These are phyloP conservation scores for Pygoscelis adeliae DNA, from an alignment of 2,113 vertebrate species.

Conservation along the genomic window DNA sequence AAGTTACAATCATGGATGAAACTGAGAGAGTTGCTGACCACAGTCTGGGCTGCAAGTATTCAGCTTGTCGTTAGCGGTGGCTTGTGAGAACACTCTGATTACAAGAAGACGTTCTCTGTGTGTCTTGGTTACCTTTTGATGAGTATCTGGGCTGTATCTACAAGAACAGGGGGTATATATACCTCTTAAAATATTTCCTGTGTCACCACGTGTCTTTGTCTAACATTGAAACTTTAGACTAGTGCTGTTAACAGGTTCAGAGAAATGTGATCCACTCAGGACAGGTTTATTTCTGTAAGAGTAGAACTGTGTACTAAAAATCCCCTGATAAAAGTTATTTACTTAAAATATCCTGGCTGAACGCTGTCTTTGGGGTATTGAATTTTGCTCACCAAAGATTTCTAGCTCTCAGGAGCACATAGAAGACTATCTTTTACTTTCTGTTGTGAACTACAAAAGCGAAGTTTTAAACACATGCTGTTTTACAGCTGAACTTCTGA, in stretches of 20 bases:
- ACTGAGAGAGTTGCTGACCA: not conserved
- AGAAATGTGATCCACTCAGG: constrained; percentile 22
- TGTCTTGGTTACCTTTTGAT: not conserved
- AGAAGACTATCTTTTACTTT: not conserved
- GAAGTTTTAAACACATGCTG: not conserved
- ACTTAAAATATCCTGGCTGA: constrained; percentile 25
- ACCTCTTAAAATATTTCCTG: not conserved
- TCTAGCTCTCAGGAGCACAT: not conserved
- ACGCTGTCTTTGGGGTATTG: not conserved
- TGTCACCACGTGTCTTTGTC: constrained; percentile 29
- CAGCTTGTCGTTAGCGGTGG: not conserved
- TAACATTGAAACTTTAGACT: constrained; percentile 11
- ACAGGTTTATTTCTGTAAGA: constrained; percentile 37
- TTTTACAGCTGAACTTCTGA: not conserved
- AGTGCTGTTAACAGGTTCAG: constrained; percentile 14
- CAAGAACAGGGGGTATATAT: not conserved
- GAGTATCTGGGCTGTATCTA: not conserved
- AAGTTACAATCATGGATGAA: not conserved
- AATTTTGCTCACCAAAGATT: constrained; percentile 29
- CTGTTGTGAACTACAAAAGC: not conserved
- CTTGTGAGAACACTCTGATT: not conserved
- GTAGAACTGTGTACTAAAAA: not conserved
- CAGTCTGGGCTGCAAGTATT: not conserved
- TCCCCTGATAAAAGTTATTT: constrained; percentile 43
- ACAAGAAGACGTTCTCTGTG: not conserved